phyloP scores from a whole-genome alignment of 2,888 invertebrate species.

The Tenthredo livida region DNA sequence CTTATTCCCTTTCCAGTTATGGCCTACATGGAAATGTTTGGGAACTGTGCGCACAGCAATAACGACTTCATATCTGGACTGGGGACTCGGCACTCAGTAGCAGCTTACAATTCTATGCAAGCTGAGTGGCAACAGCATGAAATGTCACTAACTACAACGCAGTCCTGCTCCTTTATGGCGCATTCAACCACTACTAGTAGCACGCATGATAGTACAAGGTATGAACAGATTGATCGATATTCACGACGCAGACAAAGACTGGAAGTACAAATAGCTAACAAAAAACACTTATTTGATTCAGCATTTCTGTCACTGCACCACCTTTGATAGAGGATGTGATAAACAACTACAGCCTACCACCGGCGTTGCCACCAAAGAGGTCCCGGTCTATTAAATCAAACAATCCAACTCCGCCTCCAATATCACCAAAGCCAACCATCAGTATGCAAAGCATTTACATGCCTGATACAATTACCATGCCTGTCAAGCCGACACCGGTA shows the following conservation, averaged over 20 bases:
- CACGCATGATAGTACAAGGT: slow-evolving; percentile 74
- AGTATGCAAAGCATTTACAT: slow-evolving; percentile 77
- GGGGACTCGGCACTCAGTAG: slow-evolving; percentile 88
- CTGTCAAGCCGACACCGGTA: slow-evolving; percentile 69
- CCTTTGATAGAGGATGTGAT: slow-evolving; percentile 68
- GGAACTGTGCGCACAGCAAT: slow-evolving; percentile 91
- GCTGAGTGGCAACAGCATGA: slow-evolving; percentile 80
- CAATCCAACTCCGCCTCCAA: slow-evolving; percentile 71
- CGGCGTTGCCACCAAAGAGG: slow-evolving; percentile 83
- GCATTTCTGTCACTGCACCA: slow-evolving; percentile 71
- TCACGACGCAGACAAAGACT: neutral
- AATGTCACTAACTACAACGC: slow-evolving; percentile 80
- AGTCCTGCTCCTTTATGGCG: slow-evolving; percentile 81
- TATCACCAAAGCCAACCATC: slow-evolving; percentile 73
- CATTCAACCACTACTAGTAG: slow-evolving; percentile 72
- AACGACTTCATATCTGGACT: slow-evolving; percentile 88
- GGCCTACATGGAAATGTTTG: slow-evolving; percentile 98
- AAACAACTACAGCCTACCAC: slow-evolving; percentile 78
- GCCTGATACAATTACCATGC: slow-evolving; percentile 68
- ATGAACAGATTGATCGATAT: slow-evolving; percentile 29
- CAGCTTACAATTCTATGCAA: slow-evolving; percentile 85
- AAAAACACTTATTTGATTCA: slow-evolving; percentile 59
- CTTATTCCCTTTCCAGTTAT: slow-evolving; percentile 84
- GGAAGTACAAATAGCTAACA: neutral
- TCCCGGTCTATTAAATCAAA: slow-evolving; percentile 77